phyloP scores from a whole-genome alignment of 2,113 vertebrate genomes.

The Machaerirhynchus nigripectus region DNA sequence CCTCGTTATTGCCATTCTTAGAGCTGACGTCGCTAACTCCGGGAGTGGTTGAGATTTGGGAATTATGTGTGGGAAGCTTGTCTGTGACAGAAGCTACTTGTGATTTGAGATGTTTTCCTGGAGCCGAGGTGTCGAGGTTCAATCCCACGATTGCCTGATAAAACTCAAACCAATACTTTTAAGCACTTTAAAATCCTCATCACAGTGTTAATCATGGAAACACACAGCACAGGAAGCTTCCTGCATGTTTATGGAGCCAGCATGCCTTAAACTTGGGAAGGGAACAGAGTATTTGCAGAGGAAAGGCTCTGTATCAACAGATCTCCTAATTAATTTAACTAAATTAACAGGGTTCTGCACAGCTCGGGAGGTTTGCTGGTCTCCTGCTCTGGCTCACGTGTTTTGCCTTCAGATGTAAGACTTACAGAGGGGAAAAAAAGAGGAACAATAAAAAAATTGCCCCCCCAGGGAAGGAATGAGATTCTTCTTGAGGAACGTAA shows the following conservation, averaged over 20 bases:
- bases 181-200: not conserved
- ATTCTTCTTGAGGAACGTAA: not conserved
- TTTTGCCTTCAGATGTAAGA: not conserved
- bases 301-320: not conserved
- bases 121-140: not conserved
- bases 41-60: not conserved
- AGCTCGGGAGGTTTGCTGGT: not conserved
- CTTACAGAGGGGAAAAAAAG: fast-evolving
- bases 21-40: not conserved
- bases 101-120: not conserved
- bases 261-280: not conserved
- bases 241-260: not conserved
- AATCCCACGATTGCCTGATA: not conserved
- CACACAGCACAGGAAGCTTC: not conserved
- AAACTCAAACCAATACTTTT: not conserved
- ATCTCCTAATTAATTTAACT: not conserved
- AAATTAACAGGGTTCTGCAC: not conserved
- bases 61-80: not conserved
- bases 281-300: not conserved
- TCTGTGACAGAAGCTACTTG: not conserved
- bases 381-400: not conserved
- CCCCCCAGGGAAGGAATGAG: not conserved
- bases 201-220: not conserved
- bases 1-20: not conserved
- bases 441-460: not conserved